Evolutionary conservation across 2,797 vertebrate species (phyloP), one percentile per base, ranked within the genome.

Genomic region (Vireo griseus): DNA sequence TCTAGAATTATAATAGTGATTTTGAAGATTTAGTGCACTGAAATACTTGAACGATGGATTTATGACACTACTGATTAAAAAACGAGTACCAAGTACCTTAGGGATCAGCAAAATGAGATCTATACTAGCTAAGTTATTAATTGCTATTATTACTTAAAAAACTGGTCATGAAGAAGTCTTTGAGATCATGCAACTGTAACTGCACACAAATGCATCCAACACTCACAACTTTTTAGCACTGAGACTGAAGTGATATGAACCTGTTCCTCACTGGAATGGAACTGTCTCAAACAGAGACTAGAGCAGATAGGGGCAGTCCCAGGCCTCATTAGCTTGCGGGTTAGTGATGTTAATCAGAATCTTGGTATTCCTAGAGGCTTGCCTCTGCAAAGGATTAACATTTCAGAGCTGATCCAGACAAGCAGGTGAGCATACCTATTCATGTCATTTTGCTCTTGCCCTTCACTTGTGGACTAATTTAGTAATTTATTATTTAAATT

Each of bases 221-320:
- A 5, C 20, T 91, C 17, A 10, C 17, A 8, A 5, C 10, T 16
- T 48, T 52, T 35, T 52, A 65, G 33, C 57, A 5, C 19, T 67
- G 25, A 22, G 24, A 6, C 5, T 66, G 29, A 20, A 65, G 61
- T 29, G 19, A 7, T 11, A 0, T 1, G 5, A 39, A 35, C 31
- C 25, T 28, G 2, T 83, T 84, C 19, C 35, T 62, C 16, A 2
- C 15, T 48, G 45, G 39, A 16, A 31, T 13, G 17, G 33, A 62
- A 7, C 19, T 26, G 26, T 81, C 52, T 39, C n/a, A 42, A 9
- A 18, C 16, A 50, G 40, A 8, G 5, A 1, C 15, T 13, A 3
- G 31, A 61, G 55, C 22, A 71, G 45, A 14, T 8, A 48, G 24
- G 16, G 51, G 44, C 26, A 31, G 26, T n/a, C 52, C 52, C 9